These are phyloP conservation scores for Heterodera schachtii DNA, from an alignment of 1,140 invertebrate species.

Conservation along the genomic window DNA sequence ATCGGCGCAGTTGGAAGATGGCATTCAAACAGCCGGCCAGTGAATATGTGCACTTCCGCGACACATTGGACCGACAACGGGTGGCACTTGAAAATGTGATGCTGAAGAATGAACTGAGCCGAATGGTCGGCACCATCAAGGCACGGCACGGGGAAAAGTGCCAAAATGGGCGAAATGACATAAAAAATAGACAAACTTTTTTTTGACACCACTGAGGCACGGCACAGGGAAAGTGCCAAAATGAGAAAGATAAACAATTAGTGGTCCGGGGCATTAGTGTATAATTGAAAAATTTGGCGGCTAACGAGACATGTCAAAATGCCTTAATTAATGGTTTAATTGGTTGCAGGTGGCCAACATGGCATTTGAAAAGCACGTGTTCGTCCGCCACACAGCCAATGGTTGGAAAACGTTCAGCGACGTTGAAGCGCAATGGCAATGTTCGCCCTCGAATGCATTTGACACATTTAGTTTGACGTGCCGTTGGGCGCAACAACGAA, in stretches of 20 bases:
- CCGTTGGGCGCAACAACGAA: conserved; percentile 72
- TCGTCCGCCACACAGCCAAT: conserved; percentile 78
- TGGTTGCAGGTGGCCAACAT: conserved; percentile 74
- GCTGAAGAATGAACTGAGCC: conserved; percentile 78
- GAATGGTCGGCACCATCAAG: conserved; percentile 85
- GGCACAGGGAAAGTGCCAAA: too few relatives aligned
- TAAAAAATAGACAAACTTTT: not conserved
- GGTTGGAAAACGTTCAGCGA: conserved; percentile 80
- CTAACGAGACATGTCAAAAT: not conserved
- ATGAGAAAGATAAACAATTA: too few relatives aligned
- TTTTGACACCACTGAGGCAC: too few relatives aligned
- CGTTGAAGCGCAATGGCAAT: conserved; percentile 76
- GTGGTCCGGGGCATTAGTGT: too few relatives aligned
- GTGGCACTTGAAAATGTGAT: conserved; percentile 91
- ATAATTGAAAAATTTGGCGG: too few relatives aligned
- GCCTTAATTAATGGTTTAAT: not conserved
- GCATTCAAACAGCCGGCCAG: conserved; percentile 86
- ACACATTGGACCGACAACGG: conserved; percentile 77
- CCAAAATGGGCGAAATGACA: not conserved
- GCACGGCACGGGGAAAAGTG: conserved; percentile 62
- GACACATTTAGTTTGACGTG: conserved; percentile 89
- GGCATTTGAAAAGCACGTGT: conserved; percentile 82
- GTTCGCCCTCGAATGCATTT: conserved; percentile 71
- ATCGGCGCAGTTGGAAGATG: conserved; percentile 74
- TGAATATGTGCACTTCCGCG: conserved; percentile 84